Conservation (phyloP, 2,888 invertebrate genomes). For the Lasioglossum leucozonium region DNA sequence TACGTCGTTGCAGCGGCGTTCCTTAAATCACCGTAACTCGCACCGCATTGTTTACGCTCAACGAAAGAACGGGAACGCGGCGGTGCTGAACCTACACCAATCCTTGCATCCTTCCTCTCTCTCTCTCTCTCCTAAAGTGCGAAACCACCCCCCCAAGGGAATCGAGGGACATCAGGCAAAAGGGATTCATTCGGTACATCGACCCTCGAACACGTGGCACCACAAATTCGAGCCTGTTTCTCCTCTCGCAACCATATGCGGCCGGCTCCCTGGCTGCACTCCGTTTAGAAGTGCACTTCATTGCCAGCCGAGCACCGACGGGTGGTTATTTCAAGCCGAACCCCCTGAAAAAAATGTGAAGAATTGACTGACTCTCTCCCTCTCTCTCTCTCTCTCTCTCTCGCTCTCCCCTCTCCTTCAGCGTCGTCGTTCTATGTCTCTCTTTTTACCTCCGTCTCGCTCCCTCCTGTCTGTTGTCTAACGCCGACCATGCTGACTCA, state of each 20-base stretch:
- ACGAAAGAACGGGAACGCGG: conserved; percentile 40
- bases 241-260: conserved; percentile 63
- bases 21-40: conserved; percentile 53
- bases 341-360: conserved; percentile 38
- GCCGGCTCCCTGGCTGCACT: conserved; percentile 57
- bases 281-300: conserved; percentile 66
- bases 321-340: conserved; percentile 71
- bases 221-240: conserved; percentile 42
- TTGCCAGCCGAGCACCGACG: conserved; percentile 47
- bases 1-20: conserved; percentile 41
- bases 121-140: conserved; percentile 4
- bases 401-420: not conserved
- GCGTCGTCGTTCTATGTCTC: not conserved
- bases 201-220: conserved; percentile 66
- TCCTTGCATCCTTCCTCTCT: conserved; percentile 35
- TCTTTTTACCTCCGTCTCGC: not conserved
- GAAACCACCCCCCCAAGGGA: not conserved
- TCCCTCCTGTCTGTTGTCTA: conserved; percentile 53
- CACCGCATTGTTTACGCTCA: conserved; percentile 65
- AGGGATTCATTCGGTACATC: conserved; percentile 40
- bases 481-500: conserved; percentile 55
- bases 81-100: conserved; percentile 41
- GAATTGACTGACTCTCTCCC: conserved; percentile 30
- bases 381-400: not conserved
- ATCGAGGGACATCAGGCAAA: conserved; percentile 38